A percentile compares a stretch with the other conserved stretches of the same genome.
phyloP scores from a whole-genome alignment of 2,113 vertebrate genomes.

The Oceanites oceanicus region DNA sequence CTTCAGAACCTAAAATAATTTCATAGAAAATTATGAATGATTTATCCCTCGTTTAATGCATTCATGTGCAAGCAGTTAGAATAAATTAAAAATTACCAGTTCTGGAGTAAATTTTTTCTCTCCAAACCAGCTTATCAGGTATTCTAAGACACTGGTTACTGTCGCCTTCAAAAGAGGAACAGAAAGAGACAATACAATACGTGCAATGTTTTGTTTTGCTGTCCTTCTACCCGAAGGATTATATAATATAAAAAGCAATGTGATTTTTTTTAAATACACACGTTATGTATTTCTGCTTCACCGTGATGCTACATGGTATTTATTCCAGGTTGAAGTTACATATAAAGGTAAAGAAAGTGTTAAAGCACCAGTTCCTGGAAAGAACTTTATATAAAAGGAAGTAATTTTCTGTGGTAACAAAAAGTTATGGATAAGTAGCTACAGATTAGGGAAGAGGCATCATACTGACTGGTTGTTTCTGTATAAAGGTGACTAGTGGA shows the following conservation, averaged over 20 bases:
- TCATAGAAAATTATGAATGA: not conserved
- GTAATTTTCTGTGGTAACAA: not conserved
- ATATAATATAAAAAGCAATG: not conserved
- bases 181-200: not conserved
- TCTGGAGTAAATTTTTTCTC: conserved; percentile 89
- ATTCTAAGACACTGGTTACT: conserved; percentile 87
- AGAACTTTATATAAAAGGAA: not conserved
- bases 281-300: not conserved
- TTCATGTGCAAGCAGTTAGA: conserved; percentile 24
- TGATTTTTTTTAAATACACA: not conserved
- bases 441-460: not conserved
- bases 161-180: conserved; percentile 79
- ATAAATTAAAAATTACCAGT: conserved; percentile 81
- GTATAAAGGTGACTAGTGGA: not conserved
- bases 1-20: not conserved
- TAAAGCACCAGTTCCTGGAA: not conserved
- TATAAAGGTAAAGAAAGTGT: not conserved
- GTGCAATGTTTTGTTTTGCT: not conserved
- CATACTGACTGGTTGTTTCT: not conserved
- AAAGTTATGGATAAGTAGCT: not conserved
- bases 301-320: not conserved
- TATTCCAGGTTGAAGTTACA: not conserved
- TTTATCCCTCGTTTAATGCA: not conserved
- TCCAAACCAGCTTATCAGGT: conserved; percentile 91
- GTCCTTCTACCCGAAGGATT: not conserved